Evolutionary conservation across 1,140 invertebrate genomes (phyloP), one percentile per base, ranked within the genome.

Genomic region (Episyrphus balteatus): DNA sequence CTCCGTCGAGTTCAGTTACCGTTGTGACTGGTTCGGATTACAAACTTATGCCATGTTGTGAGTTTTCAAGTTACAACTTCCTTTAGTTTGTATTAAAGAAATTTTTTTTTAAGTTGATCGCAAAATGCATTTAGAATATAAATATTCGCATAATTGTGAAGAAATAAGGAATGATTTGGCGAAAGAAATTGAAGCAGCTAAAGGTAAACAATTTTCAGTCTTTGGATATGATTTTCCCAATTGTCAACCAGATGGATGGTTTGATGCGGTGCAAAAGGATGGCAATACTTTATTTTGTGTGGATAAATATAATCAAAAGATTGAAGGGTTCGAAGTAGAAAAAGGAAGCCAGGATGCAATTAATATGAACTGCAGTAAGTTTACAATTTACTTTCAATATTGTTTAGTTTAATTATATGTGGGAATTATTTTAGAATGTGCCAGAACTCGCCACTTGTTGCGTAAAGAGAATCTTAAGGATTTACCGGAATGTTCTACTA

Each of bases 311-410:
- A 71, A 71, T 8, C 55, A 57, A 11, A 55, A 59, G 49, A 70
- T 80, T 46, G 66, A 62, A 34, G 47, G 71, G 42, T 76, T 69
- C 53, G 56, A 55, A 50, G 66, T 68, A 0, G 10, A 47, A 17
- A 59, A 57, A 14, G 50, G 62, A 34, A 58, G 62, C 0, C 46
- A 50, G 0, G 58, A 69, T 32, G 66, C 62, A 9, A 46, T 62
- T 14, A 56, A 48, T 5, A 79, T 79, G 73, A 59, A 79, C 61
- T 80, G 78, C 55, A 75, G 77, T 78, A 64, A 73, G 75, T 44
- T 26, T n/a, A n/a, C n/a, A n/a, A 26, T 44, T 31, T 33, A 40
- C 2, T 31, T 32, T 19, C 12, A 14, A 12, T 15, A 42, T 33
- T 19, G 13, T 13, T 32, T 17, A 26, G 3, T 3, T 42, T n/a